These are phyloP conservation scores for Muscicapa adusta DNA, from an alignment of 2,113 vertebrate species.

Conservation along the genomic window DNA sequence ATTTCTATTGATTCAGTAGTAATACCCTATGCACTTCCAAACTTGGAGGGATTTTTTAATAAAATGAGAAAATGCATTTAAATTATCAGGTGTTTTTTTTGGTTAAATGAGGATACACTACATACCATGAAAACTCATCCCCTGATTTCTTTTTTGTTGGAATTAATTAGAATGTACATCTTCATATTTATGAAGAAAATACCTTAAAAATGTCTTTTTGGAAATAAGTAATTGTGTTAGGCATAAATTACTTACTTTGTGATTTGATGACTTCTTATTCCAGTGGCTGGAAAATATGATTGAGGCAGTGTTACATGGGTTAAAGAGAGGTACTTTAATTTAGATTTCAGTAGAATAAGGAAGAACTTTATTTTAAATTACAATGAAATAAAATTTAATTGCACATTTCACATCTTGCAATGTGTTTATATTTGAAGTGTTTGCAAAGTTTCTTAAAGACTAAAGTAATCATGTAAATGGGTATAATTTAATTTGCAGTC, in stretches of 20 bases:
- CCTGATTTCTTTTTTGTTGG: neutral
- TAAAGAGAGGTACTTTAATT: neutral
- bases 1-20: neutral
- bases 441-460: conserved; percentile 37
- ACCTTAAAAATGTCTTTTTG: neutral
- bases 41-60: neutral
- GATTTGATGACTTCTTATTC: neutral
- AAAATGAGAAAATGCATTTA: neutral
- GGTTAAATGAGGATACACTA: neutral
- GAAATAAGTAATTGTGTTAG: neutral
- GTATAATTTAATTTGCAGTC: conserved; percentile 40
- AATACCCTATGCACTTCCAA: neutral
- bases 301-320: neutral
- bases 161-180: neutral
- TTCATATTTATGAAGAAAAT: neutral
- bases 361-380: conserved; percentile 15
- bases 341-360: neutral
- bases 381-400: conserved; percentile 11
- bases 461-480: conserved; percentile 24
- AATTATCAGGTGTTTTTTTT: neutral
- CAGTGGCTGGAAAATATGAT: neutral
- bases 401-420: neutral
- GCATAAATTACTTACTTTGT: neutral
- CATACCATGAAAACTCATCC: neutral
- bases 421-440: conserved; percentile 31